Conservation (phyloP, 2,113 vertebrate genomes). For the Chunga burmeisteri region DNA sequence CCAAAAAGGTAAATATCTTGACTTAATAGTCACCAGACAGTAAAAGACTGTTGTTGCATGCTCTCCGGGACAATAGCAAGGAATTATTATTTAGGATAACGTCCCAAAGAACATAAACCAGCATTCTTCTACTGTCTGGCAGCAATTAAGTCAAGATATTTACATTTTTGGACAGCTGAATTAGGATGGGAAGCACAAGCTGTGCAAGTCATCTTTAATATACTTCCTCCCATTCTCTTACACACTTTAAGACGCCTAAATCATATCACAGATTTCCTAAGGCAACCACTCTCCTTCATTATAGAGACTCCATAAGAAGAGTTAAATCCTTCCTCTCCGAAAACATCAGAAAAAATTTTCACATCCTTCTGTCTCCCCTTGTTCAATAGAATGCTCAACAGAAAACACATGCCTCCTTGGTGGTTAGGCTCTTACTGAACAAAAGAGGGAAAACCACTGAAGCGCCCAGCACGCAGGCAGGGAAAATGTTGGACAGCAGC, state of each 20-base stretch:
- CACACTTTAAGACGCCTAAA: not conserved
- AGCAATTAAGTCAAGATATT: not conserved
- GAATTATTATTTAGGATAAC: not conserved
- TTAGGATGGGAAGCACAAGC: not conserved
- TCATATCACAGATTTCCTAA: not conserved
- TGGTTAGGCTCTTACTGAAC: not conserved
- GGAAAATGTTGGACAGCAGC: not conserved
- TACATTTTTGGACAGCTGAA: not conserved
- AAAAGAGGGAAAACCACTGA: not conserved
- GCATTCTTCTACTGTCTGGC: not conserved
- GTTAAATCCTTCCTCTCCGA: not conserved
- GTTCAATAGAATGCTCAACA: not conserved
- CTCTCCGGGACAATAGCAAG: not conserved
- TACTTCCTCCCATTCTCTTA: not conserved
- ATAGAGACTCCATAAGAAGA: not conserved
- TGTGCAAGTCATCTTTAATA: not conserved
- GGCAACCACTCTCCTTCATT: not conserved
- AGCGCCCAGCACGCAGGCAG: not conserved
- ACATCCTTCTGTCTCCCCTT: not conserved
- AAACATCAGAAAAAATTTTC: not conserved
- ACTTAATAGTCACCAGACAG: not conserved
- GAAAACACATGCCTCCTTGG: not conserved
- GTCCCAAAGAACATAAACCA: not conserved
- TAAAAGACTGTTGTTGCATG: not conserved
- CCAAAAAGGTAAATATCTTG: not conserved